These are phyloP conservation scores for Drosophila flavopinicola DNA, from an alignment of 2,888 invertebrate genomes.

Conservation along the genomic window DNA sequence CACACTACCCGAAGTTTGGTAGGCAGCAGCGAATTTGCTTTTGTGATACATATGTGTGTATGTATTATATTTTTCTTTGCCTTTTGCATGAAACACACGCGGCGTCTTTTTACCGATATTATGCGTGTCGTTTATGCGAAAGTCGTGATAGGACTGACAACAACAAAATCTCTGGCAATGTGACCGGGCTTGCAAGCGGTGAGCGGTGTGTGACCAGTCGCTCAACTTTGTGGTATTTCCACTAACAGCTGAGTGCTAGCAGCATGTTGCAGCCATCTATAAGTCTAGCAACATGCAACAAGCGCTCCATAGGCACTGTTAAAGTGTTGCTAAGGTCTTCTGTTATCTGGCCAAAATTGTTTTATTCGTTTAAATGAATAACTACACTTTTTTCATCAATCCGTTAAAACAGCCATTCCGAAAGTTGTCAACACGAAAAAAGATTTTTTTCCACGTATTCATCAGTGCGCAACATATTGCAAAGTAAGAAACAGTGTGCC, in stretches of 20 bases:
- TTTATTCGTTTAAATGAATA: no score
- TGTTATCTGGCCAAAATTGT: no score
- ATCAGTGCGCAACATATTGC: no score
- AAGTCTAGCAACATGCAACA: background rate
- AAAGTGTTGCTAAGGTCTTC: no score
- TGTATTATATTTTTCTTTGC: slow-evolving; percentile 45
- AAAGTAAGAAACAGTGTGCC: no score
- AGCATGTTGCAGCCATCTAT: slow-evolving; percentile 39
- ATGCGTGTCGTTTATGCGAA: slow-evolving; percentile 67
- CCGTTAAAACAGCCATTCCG: no score
- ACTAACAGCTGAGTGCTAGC: slow-evolving; percentile 41
- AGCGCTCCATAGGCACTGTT: background rate
- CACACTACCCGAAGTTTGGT: slow-evolving; percentile 51
- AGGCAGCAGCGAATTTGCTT: slow-evolving; percentile 37
- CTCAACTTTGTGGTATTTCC: slow-evolving; percentile 26
- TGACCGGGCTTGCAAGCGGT: slow-evolving; percentile 25
- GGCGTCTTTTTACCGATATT: slow-evolving; percentile 57
- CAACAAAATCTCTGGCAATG: slow-evolving; percentile 51
- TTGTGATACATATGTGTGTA: slow-evolving; percentile 47
- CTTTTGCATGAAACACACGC: slow-evolving; percentile 65
- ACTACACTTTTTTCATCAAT: no score
- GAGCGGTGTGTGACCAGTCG: slow-evolving; percentile 28
- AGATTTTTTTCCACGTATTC: no score
- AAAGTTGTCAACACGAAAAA: no score
- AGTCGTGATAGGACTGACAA: slow-evolving; percentile 61